These are phyloP conservation scores for Cavia porcellus DNA, from an alignment of 2,113 vertebrate genomes.

Conservation along the genomic window DNA sequence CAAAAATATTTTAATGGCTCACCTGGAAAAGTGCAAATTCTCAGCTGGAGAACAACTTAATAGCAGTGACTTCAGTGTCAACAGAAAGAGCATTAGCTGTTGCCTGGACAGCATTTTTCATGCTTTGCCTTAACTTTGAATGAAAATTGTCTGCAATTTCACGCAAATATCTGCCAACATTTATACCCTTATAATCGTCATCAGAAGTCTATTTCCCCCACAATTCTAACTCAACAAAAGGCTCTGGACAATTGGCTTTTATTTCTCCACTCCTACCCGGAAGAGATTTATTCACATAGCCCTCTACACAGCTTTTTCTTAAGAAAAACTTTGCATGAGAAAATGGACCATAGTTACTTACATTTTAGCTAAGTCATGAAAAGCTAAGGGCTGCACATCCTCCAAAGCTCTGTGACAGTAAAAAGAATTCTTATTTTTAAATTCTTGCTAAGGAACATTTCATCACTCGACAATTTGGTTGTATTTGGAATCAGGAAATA, in stretches of 20 bases:
- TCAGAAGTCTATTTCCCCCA: not conserved
- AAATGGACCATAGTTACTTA: not conserved
- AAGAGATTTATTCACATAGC: not conserved
- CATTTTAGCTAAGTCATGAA: not conserved
- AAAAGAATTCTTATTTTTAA: not conserved
- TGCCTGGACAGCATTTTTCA: not conserved
- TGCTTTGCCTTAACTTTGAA: not conserved
- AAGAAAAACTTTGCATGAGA: not conserved
- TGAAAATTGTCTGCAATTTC: not conserved
- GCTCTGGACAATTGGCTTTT: not conserved
- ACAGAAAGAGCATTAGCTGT: not conserved
- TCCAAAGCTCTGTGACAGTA: not conserved
- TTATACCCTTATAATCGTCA: not conserved
- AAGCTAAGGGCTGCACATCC: not conserved
- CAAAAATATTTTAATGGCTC: not conserved
- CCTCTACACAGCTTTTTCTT: not conserved
- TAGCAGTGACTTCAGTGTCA: not conserved
- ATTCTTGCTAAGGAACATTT: not conserved
- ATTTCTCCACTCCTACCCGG: not conserved
- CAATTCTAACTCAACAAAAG: not conserved
- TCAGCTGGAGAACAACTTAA: not conserved
- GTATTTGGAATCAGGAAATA: not conserved
- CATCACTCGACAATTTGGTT: not conserved
- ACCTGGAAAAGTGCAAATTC: not conserved
- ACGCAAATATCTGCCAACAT: slow-evolving; percentile 5